These are phyloP conservation scores for Glaucomys volans DNA, from an alignment of 2,113 vertebrate species.

Conservation along the genomic window DNA sequence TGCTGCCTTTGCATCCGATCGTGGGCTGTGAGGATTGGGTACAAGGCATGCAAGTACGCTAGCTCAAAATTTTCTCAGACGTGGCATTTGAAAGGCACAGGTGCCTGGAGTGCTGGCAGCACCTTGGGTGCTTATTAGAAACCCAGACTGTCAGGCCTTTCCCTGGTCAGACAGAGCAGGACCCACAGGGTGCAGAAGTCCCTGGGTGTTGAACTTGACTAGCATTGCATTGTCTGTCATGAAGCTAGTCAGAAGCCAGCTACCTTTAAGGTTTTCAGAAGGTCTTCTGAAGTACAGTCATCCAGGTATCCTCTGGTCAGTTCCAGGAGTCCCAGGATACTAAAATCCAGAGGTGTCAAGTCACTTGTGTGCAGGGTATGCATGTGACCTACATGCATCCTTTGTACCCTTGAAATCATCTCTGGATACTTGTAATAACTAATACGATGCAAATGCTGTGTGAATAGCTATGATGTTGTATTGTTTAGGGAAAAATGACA, in stretches of 20 bases:
- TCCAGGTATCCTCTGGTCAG: too few relatives aligned
- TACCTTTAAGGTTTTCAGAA: background rate
- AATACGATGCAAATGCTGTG: background rate
- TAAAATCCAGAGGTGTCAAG: background rate
- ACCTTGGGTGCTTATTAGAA: background rate
- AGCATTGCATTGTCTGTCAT: rapidly evolving
- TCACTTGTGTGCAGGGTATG: background rate
- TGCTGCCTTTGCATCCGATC: too few relatives aligned
- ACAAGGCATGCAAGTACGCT: background rate
- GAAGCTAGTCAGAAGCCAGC: background rate
- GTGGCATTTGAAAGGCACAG: background rate
- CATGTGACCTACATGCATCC: background rate
- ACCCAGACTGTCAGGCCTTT: background rate
- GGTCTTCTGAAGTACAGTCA: background rate
- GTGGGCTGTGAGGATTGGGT: rapidly evolving
- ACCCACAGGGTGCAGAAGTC: rapidly evolving
- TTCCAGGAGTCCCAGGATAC: background rate
- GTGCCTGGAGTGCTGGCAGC: rapidly evolving
- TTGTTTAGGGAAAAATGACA: background rate
- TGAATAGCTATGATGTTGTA: background rate
- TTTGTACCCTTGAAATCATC: background rate
- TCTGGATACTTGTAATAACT: background rate
- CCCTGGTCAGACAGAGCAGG: background rate
- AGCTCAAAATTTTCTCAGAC: background rate
- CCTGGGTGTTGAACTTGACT: rapidly evolving